Conservation (phyloP, 2,888 invertebrate species). For the Pristionchus arcanus region DNA sequence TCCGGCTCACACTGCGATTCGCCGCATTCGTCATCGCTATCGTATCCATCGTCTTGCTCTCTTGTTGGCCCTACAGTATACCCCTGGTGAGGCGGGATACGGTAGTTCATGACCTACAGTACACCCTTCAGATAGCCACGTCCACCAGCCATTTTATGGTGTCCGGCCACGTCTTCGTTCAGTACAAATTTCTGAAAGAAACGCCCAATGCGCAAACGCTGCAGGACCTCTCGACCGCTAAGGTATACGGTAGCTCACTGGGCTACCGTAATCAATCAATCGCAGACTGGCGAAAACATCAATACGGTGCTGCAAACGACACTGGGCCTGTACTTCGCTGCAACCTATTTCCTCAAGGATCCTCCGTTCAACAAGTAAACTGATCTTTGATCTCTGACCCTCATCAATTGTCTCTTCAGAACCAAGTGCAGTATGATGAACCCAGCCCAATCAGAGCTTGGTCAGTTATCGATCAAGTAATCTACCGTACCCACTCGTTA, state of each 20-base stretch:
- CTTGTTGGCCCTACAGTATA: slow-evolving; percentile 19
- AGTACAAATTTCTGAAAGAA: background rate
- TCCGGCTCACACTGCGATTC: background rate
- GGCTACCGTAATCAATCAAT: background rate
- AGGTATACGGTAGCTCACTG: background rate
- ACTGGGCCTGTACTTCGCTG: background rate
- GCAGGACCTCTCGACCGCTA: slow-evolving; percentile 25
- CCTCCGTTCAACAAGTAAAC: background rate
- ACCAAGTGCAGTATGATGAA: background rate
- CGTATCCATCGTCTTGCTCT: background rate
- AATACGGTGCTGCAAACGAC: background rate
- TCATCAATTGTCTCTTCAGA: background rate
- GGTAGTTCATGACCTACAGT: background rate
- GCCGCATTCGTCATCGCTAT: background rate
- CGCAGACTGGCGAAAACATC: slow-evolving; percentile 24
- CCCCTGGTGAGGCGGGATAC: background rate
- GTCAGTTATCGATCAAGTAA: background rate
- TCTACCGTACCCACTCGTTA: background rate
- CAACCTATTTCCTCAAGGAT: background rate
- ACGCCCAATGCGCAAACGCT: background rate
- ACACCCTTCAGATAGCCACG: background rate
- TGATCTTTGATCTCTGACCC: slow-evolving; percentile 19
- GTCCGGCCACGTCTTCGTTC: background rate
- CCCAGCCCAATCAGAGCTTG: background rate
- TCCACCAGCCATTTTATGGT: background rate